Evolutionary conservation across 2,113 vertebrate genomes (phyloP).

Genomic region (Ovibos moschatus): DNA sequence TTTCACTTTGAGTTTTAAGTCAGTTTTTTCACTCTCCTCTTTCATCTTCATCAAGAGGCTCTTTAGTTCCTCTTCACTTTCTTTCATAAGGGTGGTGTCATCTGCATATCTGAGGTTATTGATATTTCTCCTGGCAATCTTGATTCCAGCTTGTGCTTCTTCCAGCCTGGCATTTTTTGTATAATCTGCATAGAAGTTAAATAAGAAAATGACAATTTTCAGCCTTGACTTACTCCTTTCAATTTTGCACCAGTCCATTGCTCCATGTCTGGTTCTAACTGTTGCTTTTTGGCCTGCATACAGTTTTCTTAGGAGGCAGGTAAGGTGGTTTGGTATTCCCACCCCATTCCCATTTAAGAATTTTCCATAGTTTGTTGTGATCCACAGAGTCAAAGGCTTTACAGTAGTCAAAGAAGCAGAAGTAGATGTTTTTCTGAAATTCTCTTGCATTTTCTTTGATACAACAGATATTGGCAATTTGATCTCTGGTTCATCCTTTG

Average conservation of each 20-base stretch:
- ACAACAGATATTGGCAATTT: background rate
- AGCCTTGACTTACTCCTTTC: background rate
- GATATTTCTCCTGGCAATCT: background rate
- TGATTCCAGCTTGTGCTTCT: background rate
- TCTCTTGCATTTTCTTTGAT: background rate
- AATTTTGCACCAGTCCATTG: background rate
- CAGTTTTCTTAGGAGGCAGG: background rate
- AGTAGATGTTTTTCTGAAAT: background rate
- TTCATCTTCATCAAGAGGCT: background rate
- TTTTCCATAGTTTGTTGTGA: background rate
- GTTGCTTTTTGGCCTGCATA: background rate
- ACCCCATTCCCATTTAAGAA: background rate
- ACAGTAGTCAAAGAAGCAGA: background rate
- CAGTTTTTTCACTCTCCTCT: background rate
- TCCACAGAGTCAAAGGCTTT: background rate
- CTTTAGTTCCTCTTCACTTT: background rate
- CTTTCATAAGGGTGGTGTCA: background rate
- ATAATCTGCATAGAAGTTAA: background rate
- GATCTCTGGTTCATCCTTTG: background rate
- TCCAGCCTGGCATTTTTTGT: background rate
- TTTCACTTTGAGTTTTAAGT: background rate
- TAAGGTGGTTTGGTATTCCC: background rate
- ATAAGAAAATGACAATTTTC: background rate
- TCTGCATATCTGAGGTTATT: background rate
- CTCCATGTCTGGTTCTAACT: background rate